Base-by-base conservation (phyloP, 2,113 vertebrate genomes). In the Parus major region DNA sequence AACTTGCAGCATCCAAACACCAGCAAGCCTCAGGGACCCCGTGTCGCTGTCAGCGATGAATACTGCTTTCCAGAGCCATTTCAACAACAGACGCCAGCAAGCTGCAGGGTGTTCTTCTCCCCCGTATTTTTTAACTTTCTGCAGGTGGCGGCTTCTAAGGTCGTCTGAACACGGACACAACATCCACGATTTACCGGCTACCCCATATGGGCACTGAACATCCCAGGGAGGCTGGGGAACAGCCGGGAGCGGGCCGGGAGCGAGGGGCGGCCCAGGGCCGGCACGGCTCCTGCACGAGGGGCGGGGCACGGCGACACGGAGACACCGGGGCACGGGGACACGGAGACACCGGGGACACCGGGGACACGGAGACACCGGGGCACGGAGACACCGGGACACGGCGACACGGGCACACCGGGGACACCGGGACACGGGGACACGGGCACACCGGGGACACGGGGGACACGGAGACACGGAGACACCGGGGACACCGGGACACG, bases 151-250 rank as follows among this genome's bases (percentile, higher is more conserved):
- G 39, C 27, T 52, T 44, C 11, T 7, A n/a, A 64, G 5, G 4
- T 22, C 2, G 3, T 16, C 12, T 5, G 14, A 61, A 9, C 3
- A 2, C 3, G 1, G 35, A 8, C 2, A 2, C 2, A 1, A 13
- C 47, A 46, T 0, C 6, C 52, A 8, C 18, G 0, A 12, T 33
- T 47, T 1, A 20, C 7, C 4, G 12, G 7, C 14, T 4, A 3
- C 33, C 10, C 33, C 3, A 1, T 19, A 2, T 0, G 0, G 20
- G 12, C 0, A 9, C 6, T 10, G 19, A 42, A 42, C 42, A 42
- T 0, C 3, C 35, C 7, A 0, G 6, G 15, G 1, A 2, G 15
- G 18, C 41, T 2, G 12, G 15, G 15, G 39, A 39, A 39, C 39
- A 5, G 2, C 19, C 46, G 2, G 16, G 1, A 15, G 35, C 19